Base-by-base conservation (phyloP, 2,113 vertebrate genomes). In the Marcusenius ussheri region DNA sequence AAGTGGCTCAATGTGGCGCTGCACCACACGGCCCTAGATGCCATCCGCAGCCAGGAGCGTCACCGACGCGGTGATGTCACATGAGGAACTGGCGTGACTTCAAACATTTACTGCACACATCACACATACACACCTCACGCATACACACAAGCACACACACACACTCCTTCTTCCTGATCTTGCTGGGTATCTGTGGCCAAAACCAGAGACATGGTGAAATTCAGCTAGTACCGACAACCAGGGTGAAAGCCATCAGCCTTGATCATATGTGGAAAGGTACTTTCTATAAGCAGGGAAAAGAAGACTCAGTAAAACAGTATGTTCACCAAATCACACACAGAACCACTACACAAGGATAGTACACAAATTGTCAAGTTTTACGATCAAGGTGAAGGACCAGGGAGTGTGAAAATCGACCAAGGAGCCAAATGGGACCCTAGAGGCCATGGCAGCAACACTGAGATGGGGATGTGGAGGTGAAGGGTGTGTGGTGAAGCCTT, bases 1-100 rank as follows among this genome's bases (percentile, higher is more conserved):
- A 95, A 93, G 94, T 89, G 90, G 93, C 93, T 93, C 94, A 95
- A 94, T 93, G 92, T 51, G 90, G 91, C 90, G 88, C 62, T 66
- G n/a, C 62, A 3, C 10, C n/a, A 66, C 24, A 27, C 8, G n/a
- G n/a, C 58, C 58, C n/a, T n/a, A 66, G 88, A 87, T 85, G 88
- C 91, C 83, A 74, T 46, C 89, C 4, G 15, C 53, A 83, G 83
- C 91, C 89, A 91, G 62, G 10, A 91, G 85, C 91, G 46, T 15
- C 85, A 83, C 92, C 93, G 88, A 93, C 42, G 89, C n/a, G 9
- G 56, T 50, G 50, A 35, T 92, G 93, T 93, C 89, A 90, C 90
- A 90, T 91, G 92, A 88, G n/a, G 89, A 87, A 92, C 93, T 90
- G 11, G 1, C 1, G 70, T 74, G 70, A 74, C 70, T 74, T 35